Evolutionary conservation across 2,113 vertebrate genomes (phyloP), one percentile per base, ranked within the genome.

Genomic region (Crocuta crocuta): DNA sequence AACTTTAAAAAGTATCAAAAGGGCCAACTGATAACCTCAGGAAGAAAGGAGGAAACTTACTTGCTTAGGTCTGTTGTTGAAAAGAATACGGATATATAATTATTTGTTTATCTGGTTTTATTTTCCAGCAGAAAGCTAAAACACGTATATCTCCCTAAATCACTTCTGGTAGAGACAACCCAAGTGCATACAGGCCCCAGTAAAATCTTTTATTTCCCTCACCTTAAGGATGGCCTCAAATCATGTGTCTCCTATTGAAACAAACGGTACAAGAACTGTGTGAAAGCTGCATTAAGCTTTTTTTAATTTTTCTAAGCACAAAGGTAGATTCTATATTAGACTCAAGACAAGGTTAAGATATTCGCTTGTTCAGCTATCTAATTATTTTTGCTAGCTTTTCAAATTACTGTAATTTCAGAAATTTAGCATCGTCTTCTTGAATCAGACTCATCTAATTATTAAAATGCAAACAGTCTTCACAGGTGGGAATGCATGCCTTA

Each of bases 361-460:
- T 35, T 17, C 70, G 24, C 58, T 87, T 84, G 4, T 8, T 80
- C 16, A 82, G 33, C 16, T n/a, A 26, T 39, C 33, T 55, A 81
- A 74, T 76, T 39, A 35, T 86, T 80, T 82, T 78, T 90, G 15
- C 31, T 7, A 71, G 19, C 80, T 87, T 83, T 31, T 31, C 13
- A 80, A 73, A 39, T 91, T 86, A 83, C 23, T 35, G 7, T 65
- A 66, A 71, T 82, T 65, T 85, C n/a, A 92, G 21, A 80, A 91
- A 66, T 65, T 58, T 16, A 79, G 2, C 31, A 89, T 55, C 9
- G 2, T 74, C 4, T 7, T 95, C 24, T 89, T n/a, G 17, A 92
- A 78, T 76, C 15, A 58, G 24, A 31, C 2, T 81, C n/a, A 50
- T 80, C 28, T 74, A 68, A 45, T 55, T 74, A 16, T 43, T 43